A percentile compares a stretch with the other conserved stretches of the same genome.
Evolutionary conservation across 1,140 invertebrate genomes (phyloP).

Genomic region (Trichonephila clavata): DNA sequence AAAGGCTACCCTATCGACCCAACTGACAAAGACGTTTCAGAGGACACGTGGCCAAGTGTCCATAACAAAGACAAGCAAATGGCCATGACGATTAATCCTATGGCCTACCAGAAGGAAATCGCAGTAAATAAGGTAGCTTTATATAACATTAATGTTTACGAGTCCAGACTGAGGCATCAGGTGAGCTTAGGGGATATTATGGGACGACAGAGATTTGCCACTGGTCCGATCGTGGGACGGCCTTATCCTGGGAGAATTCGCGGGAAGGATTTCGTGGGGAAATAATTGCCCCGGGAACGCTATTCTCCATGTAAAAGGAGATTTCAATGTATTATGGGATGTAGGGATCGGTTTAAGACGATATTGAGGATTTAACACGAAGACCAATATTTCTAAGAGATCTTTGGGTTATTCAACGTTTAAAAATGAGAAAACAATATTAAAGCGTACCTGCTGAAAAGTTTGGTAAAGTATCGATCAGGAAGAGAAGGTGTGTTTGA

Average conservation of each 20-base stretch:
- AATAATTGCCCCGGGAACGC: slow-evolving; percentile 59
- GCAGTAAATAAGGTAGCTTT: slow-evolving; percentile 75
- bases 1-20: slow-evolving; percentile 26
- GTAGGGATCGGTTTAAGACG: not conserved
- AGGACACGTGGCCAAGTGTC: slow-evolving; percentile 65
- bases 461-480: no score
- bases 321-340: slow-evolving; percentile 33
- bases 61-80: slow-evolving; percentile 74
- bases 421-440: no score
- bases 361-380: not conserved
- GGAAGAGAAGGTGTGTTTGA: no score
- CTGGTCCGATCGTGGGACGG: slow-evolving; percentile 31
- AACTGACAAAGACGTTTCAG: slow-evolving; percentile 55
- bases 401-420: not conserved
- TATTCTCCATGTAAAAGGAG: slow-evolving; percentile 41
- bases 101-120: slow-evolving; percentile 73
- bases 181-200: slow-evolving; percentile 75
- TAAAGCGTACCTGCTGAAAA: no score
- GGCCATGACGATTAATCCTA: slow-evolving; percentile 65
- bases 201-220: slow-evolving; percentile 71
- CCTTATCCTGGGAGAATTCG: slow-evolving; percentile 58
- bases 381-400: not conserved
- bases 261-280: slow-evolving; percentile 45
- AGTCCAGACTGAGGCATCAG: slow-evolving; percentile 65
- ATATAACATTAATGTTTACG: slow-evolving; percentile 76